A percentile compares a stretch with the other conserved stretches of the same genome.
Evolutionary conservation across 2,888 invertebrate genomes (phyloP).

Genomic region (Tigriopus californicus): DNA sequence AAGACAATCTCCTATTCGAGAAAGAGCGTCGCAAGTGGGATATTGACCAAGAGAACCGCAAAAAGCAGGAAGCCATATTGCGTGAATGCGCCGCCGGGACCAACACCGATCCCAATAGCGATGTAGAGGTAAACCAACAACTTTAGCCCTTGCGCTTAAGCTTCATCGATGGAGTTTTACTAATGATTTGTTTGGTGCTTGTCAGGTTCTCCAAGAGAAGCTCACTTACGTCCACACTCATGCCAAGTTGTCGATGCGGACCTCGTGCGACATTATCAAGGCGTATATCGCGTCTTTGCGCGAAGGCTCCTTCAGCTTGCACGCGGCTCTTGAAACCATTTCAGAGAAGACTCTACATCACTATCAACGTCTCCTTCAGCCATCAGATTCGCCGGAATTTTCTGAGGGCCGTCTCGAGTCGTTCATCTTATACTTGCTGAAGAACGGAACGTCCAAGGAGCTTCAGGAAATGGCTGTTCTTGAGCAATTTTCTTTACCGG

Average conservation of each 20-base stretch:
- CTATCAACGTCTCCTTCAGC: background rate
- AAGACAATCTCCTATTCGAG: slow-evolving; percentile 26
- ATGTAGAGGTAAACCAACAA: background rate
- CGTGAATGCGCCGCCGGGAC: background rate
- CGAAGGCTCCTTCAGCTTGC: background rate
- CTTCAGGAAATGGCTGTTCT: slow-evolving; percentile 21
- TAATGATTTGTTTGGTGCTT: too few species aligned
- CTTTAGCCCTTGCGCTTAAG: too few species aligned
- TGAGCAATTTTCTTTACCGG: slow-evolving; percentile 25
- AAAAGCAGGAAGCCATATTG: slow-evolving; percentile 17
- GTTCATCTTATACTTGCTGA: slow-evolving; percentile 24
- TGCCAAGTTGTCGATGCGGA: background rate
- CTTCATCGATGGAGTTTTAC: too few species aligned
- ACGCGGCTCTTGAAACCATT: background rate
- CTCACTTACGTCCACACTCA: slow-evolving; percentile 7
- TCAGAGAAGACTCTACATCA: background rate
- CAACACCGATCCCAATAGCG: background rate
- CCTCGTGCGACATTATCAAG: background rate
- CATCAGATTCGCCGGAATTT: background rate
- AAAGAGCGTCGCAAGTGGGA: slow-evolving; percentile 29
- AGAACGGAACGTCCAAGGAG: slow-evolving; percentile 19
- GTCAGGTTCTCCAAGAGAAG: slow-evolving; percentile 2
- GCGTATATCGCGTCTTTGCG: background rate
- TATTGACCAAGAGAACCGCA: slow-evolving; percentile 19
- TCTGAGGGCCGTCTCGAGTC: slow-evolving; percentile 24